These are phyloP conservation scores for Mylabris sibirica DNA, from an alignment of 2,888 invertebrate species.

Conservation along the genomic window DNA sequence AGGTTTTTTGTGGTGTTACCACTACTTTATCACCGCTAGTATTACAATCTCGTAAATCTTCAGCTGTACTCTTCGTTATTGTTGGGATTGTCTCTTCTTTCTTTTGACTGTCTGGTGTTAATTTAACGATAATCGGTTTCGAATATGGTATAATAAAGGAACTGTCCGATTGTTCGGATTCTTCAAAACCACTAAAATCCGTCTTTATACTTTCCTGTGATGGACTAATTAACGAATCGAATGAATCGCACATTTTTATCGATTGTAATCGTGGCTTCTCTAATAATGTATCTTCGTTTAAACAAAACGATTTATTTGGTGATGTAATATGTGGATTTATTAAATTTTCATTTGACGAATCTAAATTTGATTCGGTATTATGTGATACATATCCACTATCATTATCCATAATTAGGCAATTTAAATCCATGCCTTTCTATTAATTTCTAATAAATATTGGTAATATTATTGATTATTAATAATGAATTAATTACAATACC, in stretches of 20 bases:
- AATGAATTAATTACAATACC: background rate
- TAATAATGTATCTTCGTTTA: slow-evolving; percentile 56
- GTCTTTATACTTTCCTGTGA: slow-evolving; percentile 40
- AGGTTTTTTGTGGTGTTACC: slow-evolving; percentile 49
- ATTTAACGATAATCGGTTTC: slow-evolving; percentile 28
- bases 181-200: slow-evolving; percentile 44
- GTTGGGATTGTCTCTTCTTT: background rate
- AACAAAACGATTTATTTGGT: slow-evolving; percentile 44
- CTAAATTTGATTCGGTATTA: slow-evolving; percentile 54
- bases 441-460: background rate
- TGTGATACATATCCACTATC: slow-evolving; percentile 60
- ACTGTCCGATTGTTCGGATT: slow-evolving; percentile 34
- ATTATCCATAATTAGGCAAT: slow-evolving; percentile 47
- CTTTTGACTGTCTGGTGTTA: background rate
- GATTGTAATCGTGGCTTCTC: slow-evolving; percentile 41
- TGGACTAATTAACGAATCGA: slow-evolving; percentile 40
- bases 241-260: slow-evolving; percentile 35
- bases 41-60: slow-evolving; percentile 20
- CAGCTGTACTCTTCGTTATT: slow-evolving; percentile 17
- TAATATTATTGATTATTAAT: background rate
- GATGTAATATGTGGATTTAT: slow-evolving; percentile 21
- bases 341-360: slow-evolving; percentile 38
- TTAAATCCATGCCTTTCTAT: slow-evolving; percentile 21
- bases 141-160: slow-evolving; percentile 41
- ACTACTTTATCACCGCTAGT: slow-evolving; percentile 23